phyloP scores from a whole-genome alignment of 2,797 vertebrate genomes.

The Selene dorsalis region DNA sequence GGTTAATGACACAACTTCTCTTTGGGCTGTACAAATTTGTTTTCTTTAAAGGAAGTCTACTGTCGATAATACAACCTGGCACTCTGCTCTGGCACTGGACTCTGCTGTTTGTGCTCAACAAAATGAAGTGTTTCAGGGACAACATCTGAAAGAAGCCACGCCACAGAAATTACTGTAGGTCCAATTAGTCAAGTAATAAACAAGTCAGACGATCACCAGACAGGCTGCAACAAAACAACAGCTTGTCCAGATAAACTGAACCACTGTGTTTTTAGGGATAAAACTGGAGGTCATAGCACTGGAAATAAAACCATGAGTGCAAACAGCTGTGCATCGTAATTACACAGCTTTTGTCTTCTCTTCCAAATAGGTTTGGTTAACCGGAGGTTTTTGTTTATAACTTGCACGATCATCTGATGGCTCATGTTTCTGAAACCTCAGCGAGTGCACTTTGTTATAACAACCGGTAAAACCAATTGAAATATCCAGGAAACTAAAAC shows the following conservation, averaged over 20 bases:
- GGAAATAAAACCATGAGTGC: neutral
- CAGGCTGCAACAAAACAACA: neutral
- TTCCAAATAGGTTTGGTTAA: neutral
- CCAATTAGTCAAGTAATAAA: neutral
- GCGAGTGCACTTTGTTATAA: neutral
- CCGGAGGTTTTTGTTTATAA: neutral
- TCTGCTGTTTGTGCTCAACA: neutral
- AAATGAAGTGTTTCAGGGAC: too few species aligned
- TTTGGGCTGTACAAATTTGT: neutral
- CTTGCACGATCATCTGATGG: neutral
- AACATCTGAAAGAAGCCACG: too few species aligned
- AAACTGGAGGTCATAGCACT: neutral
- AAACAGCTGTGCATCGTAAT: neutral
- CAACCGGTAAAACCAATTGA: neutral
- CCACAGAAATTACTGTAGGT: neutral
- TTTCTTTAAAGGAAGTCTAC: neutral
- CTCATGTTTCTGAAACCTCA: neutral
- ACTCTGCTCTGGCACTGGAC: neutral
- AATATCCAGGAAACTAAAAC: neutral
- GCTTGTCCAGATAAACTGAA: neutral
- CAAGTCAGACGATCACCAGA: neutral
- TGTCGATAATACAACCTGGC: neutral
- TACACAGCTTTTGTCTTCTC: neutral
- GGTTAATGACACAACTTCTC: constrained; percentile 1
- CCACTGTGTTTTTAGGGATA: too few species aligned